phyloP scores from a whole-genome alignment of 2,113 vertebrate genomes.

The Desmodus rotundus region DNA sequence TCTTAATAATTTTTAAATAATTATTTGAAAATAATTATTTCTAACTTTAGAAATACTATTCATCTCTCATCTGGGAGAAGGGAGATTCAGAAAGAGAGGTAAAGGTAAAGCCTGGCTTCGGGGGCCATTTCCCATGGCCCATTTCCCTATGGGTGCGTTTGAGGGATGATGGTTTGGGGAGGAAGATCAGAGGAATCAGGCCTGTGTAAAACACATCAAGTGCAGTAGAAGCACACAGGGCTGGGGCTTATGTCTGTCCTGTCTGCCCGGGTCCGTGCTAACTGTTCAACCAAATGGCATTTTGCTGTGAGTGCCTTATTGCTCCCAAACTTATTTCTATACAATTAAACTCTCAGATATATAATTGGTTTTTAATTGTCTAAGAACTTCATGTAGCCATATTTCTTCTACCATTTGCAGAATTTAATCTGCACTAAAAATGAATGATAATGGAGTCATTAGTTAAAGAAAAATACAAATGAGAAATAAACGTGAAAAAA shows the following conservation, averaged over 20 bases:
- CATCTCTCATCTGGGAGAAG: not conserved
- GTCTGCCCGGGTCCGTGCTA: not conserved
- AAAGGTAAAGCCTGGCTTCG: not conserved
- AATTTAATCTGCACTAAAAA: conserved; percentile 11
- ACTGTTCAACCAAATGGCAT: not conserved
- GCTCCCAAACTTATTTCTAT: not conserved
- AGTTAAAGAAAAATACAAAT: conserved; percentile 13
- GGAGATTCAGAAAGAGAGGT: not conserved
- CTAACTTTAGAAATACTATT: not conserved
- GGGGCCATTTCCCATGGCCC: not conserved
- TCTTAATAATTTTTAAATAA: not conserved
- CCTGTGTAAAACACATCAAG: not conserved
- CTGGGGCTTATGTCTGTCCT: not conserved
- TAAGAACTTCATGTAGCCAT: conserved; percentile 12
- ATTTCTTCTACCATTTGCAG: conserved; percentile 3
- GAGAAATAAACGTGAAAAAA: not conserved
- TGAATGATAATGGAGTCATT: not conserved
- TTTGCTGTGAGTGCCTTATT: not conserved
- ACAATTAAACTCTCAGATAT: not conserved
- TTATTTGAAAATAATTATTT: not conserved
- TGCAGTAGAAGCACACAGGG: not conserved
- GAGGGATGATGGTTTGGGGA: not conserved
- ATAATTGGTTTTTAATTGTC: not conserved
- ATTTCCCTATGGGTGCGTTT: not conserved
- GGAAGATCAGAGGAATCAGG: not conserved